Base-by-base conservation (phyloP, 2,113 vertebrate species). In the Cettia cetti region DNA sequence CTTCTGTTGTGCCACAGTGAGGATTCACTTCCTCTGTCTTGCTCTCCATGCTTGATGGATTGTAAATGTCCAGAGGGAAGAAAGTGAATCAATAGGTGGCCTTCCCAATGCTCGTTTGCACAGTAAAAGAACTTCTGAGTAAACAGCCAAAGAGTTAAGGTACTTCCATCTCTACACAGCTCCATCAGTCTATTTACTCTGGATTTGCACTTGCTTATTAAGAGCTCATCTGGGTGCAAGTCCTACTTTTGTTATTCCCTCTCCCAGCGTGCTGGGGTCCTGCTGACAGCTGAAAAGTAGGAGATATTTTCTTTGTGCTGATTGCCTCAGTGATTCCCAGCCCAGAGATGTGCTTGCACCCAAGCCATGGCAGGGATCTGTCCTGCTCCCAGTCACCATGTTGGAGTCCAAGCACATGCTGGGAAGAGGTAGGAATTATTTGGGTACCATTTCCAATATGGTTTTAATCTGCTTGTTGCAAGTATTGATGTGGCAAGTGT, bases 51-150 rank as follows among this genome's bases (percentile, higher is more conserved):
- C 91, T 81, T 96, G 93, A 97, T 75, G 87, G 80, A 96, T 90
- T 85, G 78, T 28, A 92, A 95, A 68, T 70, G 91, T 97, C 91
- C 93, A 65, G 79, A 80, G 93, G 90, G 92, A 97, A 87, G 90
- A 91, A 92, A 94, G 83, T 0, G 39, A 94, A 97, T 95, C 92
- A 27, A 77, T 91, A 94, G 92, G 94, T 94, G 86, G 91, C 95
- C 92, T 92, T 94, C 83, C 86, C 96, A 86, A 89, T 59, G 95
- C 66, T 95, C 26, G 10, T 84, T 95, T 95, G 91, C 66, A 71
- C 82, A 80, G 77, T 91, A 75, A 93, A 96, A 71, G 94, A 61
- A 95, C 95, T 97, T 95, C 81, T 94, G 92, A 95, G 89, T 90
- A 93, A 95, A 92, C 69, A 87, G 63, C 37, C 90, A 52, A 77